phyloP scores from a whole-genome alignment of 1,140 invertebrate genomes.

The Coenobita brevimanus region DNA sequence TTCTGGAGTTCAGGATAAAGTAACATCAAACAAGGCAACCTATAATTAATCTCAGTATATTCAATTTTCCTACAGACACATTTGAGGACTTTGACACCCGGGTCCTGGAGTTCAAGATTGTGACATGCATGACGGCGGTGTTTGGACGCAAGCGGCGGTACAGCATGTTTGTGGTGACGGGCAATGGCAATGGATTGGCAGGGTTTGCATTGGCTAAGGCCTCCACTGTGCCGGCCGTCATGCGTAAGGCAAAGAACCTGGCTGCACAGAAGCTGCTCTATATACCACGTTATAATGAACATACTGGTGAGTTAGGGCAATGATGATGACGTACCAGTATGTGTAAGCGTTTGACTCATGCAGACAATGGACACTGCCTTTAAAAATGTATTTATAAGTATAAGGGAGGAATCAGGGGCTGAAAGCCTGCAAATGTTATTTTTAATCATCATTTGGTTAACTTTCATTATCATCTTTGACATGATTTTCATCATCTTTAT shows the following conservation, averaged over 20 bases:
- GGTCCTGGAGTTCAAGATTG: constrained; percentile 86
- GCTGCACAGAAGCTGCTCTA: constrained; percentile 90
- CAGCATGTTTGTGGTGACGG: constrained; percentile 85
- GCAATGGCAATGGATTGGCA: constrained; percentile 90
- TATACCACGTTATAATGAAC: constrained; percentile 85
- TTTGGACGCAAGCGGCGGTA: constrained; percentile 83
- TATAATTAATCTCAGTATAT: no score
- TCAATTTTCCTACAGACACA: constrained; percentile 78
- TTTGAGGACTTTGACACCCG: constrained; percentile 92
- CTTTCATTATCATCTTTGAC: no score
- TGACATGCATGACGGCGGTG: constrained; percentile 89
- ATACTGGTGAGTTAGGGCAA: constrained; percentile 85
- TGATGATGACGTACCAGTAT: no score
- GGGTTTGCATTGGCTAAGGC: constrained; percentile 87
- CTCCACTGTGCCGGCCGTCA: constrained; percentile 75
- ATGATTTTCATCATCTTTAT: no score
- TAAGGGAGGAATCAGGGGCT: no score
- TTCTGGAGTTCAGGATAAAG: no score
- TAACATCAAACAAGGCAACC: no score
- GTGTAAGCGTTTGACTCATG: no score
- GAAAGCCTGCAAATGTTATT: no score
- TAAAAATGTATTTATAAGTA: no score
- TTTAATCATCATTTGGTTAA: no score
- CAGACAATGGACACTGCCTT: no score
- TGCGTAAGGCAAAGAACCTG: constrained; percentile 87